These are phyloP conservation scores for Acinonyx jubatus DNA, from an alignment of 2,113 vertebrate species.

Conservation along the genomic window DNA sequence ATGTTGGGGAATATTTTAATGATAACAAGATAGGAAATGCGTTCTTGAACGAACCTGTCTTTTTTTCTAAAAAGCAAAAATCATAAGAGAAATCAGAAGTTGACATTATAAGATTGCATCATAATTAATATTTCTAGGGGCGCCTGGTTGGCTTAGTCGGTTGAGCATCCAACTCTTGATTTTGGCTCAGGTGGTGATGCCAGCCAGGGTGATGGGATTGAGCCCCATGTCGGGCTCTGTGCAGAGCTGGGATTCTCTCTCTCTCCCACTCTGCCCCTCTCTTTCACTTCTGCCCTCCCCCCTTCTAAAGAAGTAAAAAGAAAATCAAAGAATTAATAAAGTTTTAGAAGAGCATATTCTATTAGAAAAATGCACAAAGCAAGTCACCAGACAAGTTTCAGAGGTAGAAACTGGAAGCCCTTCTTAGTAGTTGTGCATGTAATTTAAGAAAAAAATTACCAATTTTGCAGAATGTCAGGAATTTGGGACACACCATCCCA, in stretches of 20 bases:
- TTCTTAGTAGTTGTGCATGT: background rate
- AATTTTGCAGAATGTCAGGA: background rate
- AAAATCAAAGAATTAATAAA: background rate
- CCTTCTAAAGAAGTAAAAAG: too few species aligned
- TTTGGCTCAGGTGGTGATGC: too few species aligned
- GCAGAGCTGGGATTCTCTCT: too few species aligned
- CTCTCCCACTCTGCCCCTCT: too few species aligned
- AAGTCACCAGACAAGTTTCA: background rate
- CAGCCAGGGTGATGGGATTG: too few species aligned
- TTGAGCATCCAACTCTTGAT: too few species aligned
- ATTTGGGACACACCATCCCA: fast-evolving
- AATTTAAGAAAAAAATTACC: background rate
- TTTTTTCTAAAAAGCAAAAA: background rate
- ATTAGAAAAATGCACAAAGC: background rate
- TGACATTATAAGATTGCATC: background rate
- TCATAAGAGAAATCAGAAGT: background rate
- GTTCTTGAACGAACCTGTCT: background rate
- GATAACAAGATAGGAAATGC: background rate
- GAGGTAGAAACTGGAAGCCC: background rate
- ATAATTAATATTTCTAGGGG: background rate
- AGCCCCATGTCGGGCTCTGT: too few species aligned
- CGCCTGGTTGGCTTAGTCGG: too few species aligned
- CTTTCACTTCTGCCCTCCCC: too few species aligned
- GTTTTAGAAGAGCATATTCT: background rate
- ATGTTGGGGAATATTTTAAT: background rate